Conservation (phyloP, 2,113 vertebrate genomes). For the Myrmophylax atrothorax region DNA sequence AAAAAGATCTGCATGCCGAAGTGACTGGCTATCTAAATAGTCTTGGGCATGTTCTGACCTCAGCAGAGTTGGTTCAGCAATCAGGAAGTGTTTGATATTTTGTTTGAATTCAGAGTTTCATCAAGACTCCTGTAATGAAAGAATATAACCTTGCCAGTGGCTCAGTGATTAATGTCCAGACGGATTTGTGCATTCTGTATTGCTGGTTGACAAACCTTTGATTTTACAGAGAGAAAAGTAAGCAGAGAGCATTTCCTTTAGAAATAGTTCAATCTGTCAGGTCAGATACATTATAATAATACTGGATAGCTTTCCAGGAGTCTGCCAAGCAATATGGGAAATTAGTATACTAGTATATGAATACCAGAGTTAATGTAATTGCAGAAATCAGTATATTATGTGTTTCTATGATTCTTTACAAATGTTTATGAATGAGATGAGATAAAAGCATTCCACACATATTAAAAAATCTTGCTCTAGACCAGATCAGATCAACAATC, state of each 20-base stretch:
- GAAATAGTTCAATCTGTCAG: not conserved
- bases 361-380: not conserved
- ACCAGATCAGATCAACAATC: not conserved
- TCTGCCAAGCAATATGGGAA: not conserved
- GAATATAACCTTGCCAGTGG: not conserved
- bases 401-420: not conserved
- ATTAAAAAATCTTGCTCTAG: not conserved
- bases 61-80: not conserved
- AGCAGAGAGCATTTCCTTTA: not conserved
- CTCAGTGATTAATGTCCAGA: not conserved
- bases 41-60: not conserved
- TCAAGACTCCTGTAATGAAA: not conserved
- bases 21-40: not conserved
- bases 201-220: not conserved
- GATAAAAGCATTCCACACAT: not conserved
- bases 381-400: not conserved
- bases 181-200: not conserved
- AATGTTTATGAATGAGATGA: not conserved
- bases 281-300: not conserved
- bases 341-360: not conserved
- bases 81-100: not conserved
- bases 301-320: not conserved
- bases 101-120: not conserved
- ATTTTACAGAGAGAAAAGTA: not conserved
- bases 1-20: not conserved